Base-by-base conservation (phyloP, 2,888 invertebrate species). In the Galerucella nymphaeae region DNA sequence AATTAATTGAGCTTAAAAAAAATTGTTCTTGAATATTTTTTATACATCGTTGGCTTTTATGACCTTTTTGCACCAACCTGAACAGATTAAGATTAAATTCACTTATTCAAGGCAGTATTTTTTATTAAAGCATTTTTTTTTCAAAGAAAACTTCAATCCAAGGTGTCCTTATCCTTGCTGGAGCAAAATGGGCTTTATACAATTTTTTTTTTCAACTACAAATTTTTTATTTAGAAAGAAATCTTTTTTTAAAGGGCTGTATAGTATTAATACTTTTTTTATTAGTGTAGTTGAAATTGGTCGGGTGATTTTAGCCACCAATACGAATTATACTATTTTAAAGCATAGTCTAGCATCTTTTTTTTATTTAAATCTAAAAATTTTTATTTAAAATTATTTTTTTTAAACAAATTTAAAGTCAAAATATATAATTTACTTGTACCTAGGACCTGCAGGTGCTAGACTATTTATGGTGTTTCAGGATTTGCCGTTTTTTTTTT, bases 211-310 rank as follows among this genome's bases (percentile, higher is more conserved):
- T 72, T 75, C 77, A 78, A 67, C 74, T 72, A 75, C 63, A 71
- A 57, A 53, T 57, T 57, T 53, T 71, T 72, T 70, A 62, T 68
- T 13, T 41, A 73, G 70, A 71, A n/a, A n/a, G n/a, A n/a, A n/a
- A n/a, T n/a, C n/a, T 41, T 61, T 57, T 66, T 66, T 50, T 64
- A 69, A 61, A 74, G 62, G 53, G 65, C 61, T 70, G 64, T 65
- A 73, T 67, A 55, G 79, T 80, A 82, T 81, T 82, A 82, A 80
- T 79, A 80, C 70, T 81, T 72, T 78, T 38, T 76, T 79, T 80
- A 42, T 48, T 48, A 80, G 78, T 81, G 81, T 81, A 78, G 77
- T 70, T 82, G 82, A 82, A 82, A 83, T 85, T 85, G 85, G 85
- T 85, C 85, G 78, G 50, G 84, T 84, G 82, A 81, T 81, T 66